Evolutionary conservation across 2,888 invertebrate species (phyloP).

Genomic region (Drosophila cracens): DNA sequence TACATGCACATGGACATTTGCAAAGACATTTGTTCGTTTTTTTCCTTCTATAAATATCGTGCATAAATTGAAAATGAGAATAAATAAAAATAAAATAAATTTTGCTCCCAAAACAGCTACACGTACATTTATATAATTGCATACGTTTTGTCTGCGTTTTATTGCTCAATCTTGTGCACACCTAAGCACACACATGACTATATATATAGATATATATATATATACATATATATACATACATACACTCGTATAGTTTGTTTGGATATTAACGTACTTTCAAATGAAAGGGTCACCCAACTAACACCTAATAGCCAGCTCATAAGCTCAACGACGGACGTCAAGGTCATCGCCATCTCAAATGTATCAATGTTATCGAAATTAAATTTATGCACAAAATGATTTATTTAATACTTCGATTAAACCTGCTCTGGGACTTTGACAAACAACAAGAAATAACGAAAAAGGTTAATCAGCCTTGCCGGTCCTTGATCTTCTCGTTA

Average conservation of each 20-base stretch:
- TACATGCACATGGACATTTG: constrained; percentile 9
- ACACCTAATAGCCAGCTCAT: constrained; percentile 15
- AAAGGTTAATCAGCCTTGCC: background rate
- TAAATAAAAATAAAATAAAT: constrained; percentile 25
- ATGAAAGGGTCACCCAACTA: constrained; percentile 6
- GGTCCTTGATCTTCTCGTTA: background rate
- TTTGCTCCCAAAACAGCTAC: constrained; percentile 4
- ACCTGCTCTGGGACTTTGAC: background rate
- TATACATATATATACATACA: background rate
- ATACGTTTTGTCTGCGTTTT: constrained; percentile 8
- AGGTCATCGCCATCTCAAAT: constrained; percentile 45
- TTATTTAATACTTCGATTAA: background rate
- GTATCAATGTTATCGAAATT: constrained; percentile 46
- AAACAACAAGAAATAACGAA: background rate
- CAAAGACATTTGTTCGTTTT: constrained; percentile 8
- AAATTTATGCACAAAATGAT: constrained; percentile 18
- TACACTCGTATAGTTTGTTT: background rate
- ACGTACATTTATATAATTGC: constrained; percentile 18
- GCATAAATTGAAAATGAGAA: constrained; percentile 25
- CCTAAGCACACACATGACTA: background rate
- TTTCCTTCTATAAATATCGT: constrained; percentile 29
- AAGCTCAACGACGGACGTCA: constrained; percentile 32
- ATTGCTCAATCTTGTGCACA: constrained; percentile 4
- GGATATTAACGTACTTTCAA: background rate
- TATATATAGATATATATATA: background rate